Evolutionary conservation across 2,888 invertebrate species (phyloP), one percentile per base, ranked within the genome.

Genomic region (Zaprionus bogoriensis): DNA sequence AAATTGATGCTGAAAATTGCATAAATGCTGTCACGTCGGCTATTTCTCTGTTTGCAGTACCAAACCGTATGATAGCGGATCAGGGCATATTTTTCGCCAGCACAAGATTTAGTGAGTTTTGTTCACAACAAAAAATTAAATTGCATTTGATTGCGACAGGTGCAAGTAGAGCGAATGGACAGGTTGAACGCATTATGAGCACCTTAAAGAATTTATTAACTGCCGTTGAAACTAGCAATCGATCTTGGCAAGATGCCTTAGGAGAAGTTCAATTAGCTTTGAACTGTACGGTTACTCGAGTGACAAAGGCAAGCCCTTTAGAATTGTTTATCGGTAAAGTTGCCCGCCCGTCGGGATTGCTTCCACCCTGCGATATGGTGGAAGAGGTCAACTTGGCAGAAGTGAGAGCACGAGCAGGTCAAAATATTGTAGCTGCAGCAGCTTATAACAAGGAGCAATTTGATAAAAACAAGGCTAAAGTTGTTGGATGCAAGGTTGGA

Each of bases 381-480:
- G n/a, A n/a, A n/a, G 36, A 41, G 28, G 12, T 25, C 32, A 47
- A 55, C 27, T 41, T 59, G 28, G 32, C 27, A 42, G 27, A 52
- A 39, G 46, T 58, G 9, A 50, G 44, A 44, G 36, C 30, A 30
- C 42, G 20, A 25, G 50, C 55, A 9, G 20, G 10, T 45, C 12
- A 55, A 12, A 51, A 51, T 45, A 52, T 57, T 14, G 7, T 17
- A n/a, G 36, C 9, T 23, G 23, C 19, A 9, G 51, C 39, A 45
- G 20, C 27, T 20, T 51, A 51, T 28, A 45, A 39, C 14, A 51
- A 59, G 23, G n/a, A 22, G 12, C 36, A 22, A 36, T 51, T 63
- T 52, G 52, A 63, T 32, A 52, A 47, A 42, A 57, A 41, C 20
- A 57, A 57, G 19, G 63, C 57, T 4, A 63, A 46, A 7, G 36